Base-by-base conservation (phyloP, 2,797 vertebrate genomes). In the Crenichthys baileyi region DNA sequence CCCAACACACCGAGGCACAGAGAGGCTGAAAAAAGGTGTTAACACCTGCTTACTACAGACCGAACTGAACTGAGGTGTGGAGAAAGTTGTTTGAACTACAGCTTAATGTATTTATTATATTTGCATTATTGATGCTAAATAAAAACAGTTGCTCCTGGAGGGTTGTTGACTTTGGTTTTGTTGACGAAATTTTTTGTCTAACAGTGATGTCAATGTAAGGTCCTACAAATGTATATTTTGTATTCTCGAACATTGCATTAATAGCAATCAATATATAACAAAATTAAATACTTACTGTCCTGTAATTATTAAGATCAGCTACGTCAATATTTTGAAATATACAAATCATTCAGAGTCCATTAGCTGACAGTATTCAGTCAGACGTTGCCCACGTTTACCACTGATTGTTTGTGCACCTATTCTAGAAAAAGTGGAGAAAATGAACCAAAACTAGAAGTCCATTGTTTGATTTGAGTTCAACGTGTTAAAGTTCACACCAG, bases 1-100 rank as follows among this genome's bases (percentile, higher is more conserved):
- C 79, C 79, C 73, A 73, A 85, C 72, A 78, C 75, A 53, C 46
- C 68, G 65, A 39, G 24, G 73, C 65, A 75, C 74, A 39, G 61
- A 29, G 46, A 53, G 48, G 68, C 71, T 2, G 16, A 31, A 46
- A 55, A 16, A 1, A 82, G 68, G 74, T 78, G 74, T 44, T 72
- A 82, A 51, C 20, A 51, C 73, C 70, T 51, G 22, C 29, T 44
- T 48, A 44, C 16, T 55, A 18, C 6, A n/a, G 46, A 65, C 22
- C 50, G 0, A 50, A 46, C 67, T 55, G 31, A 11, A 73, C 39
- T 0, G 7, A 65, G 16, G 41, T 67, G 72, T 60, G 63, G 15
- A 72, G 53, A 41, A 72, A 1, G 53, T 39, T 73, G 20, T 77
- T 41, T 76, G 58, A n/a, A 65, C 20, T 24, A 48, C 18, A 12